phyloP scores from a whole-genome alignment of 2,113 vertebrate genomes.

The Cranoglanis bouderius region DNA sequence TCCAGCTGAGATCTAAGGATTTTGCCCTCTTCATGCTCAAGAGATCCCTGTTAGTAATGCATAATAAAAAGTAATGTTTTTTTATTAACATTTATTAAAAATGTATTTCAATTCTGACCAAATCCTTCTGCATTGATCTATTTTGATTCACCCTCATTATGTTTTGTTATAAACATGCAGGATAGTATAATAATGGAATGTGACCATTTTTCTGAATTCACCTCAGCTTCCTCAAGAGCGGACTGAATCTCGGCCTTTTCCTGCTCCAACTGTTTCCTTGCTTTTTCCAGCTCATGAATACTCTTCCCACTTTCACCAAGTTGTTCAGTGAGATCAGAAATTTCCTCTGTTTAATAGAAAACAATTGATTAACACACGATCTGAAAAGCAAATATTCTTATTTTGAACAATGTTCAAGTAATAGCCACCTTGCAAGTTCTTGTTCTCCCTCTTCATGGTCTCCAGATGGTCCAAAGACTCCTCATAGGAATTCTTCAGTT shows the following conservation, averaged over 20 bases:
- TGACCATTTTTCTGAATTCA: conserved; percentile 35
- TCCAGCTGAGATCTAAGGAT: conserved; percentile 85
- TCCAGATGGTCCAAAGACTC: conserved; percentile 61
- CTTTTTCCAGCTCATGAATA: conserved; percentile 74
- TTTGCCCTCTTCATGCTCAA: conserved; percentile 89
- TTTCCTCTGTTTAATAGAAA: conserved; percentile 66
- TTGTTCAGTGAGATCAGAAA: conserved; percentile 76
- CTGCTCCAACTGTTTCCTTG: conserved; percentile 71
- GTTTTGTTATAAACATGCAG: not conserved
- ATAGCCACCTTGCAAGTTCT: conserved; percentile 72
- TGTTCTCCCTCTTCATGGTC: conserved; percentile 73
- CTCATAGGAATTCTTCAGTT: conserved; percentile 54
- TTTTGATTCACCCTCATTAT: not conserved
- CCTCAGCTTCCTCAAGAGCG: conserved; percentile 76
- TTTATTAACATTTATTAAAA: not conserved
- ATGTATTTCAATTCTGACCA: not conserved
- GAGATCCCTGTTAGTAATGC: conserved; percentile 72
- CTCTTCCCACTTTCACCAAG: conserved; percentile 72
- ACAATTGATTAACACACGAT: not conserved
- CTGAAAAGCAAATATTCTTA: not conserved
- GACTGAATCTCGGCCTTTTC: conserved; percentile 76
- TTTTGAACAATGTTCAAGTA: not conserved
- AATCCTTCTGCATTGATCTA: not conserved
- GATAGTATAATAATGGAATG: not conserved
- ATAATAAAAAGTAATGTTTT: not conserved